Base-by-base conservation (phyloP, 2,113 vertebrate species). In the Eublepharis macularius region DNA sequence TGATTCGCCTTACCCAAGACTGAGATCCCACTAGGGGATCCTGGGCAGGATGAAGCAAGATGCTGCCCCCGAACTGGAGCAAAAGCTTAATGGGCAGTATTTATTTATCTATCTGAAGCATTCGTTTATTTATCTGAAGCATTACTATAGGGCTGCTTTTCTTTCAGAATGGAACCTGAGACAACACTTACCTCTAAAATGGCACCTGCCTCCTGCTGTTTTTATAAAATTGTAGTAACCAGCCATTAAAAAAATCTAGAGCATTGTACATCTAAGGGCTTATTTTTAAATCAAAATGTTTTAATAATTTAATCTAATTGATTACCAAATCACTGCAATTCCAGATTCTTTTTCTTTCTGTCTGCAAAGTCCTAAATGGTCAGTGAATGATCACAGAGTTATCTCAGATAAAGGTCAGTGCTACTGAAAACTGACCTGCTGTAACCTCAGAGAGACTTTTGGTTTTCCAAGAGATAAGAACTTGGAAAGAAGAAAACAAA, bases 401-500 rank as follows among this genome's bases (percentile, higher is more conserved):
- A 63, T n/a, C 32, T 17, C 26, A 80, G 49, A 82, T 73, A 29
- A 85, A 76, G 0, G 0, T 1, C 36, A 83, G 0, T 5, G 13
- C 68, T 87, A 94, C 74, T 45, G 41, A 92, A 91, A 84, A 80
- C 82, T 81, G 83, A 43, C 80, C 63, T 83, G 68, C 80, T 78
- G 76, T 65, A 63, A 88, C 75, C 90, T 90, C 86, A 89, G 87
- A 92, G 74, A 41, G 65, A 82, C 80, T 89, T 86, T 74, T 91
- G 51, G 39, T 85, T 89, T 93, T 72, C 66, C 45, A 75, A 83
- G 72, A 82, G 78, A 88, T 43, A 66, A 65, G 86, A 1, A 89
- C 89, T 84, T 87, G 76, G 66, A 75, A 91, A n/a, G 51, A 88
- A 84, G 88, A 90, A 90, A 92, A 75, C 88, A 75, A 76, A 83